Base-by-base conservation (phyloP, 1,140 invertebrate species). In the Nasonia giraulti region DNA sequence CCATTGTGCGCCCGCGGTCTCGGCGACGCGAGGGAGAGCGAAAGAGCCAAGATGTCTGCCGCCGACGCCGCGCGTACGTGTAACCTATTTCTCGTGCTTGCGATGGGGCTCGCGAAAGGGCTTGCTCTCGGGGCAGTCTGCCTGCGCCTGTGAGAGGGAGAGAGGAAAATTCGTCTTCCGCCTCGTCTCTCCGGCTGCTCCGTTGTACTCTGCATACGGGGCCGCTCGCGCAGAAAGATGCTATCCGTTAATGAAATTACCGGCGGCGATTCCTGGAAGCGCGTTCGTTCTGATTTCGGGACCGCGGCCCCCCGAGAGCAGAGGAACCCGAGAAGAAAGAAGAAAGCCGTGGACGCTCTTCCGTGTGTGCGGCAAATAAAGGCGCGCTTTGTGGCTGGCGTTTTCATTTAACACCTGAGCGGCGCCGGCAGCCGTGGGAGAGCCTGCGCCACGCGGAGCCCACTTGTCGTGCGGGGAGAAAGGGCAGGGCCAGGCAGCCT, bases 381-480 rank as follows among this genome's bases (percentile, higher is more conserved):
- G 31, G n/a, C 14, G 12, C 73, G 50, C 81, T 50, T 50, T 78
- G 31, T 73, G 20, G 40, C 23, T 0, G 20, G 73, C 73, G 86
- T 86, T 89, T 88, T 88, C 88, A 85, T 75, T 89, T 88, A 88
- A 88, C 89, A 89, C 89, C 88, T 89, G 88, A 88, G 87, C 78
- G 85, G 84, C 40, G 80, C 33, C 27, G 27, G 75, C 5, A 62
- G 68, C 23, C 23, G 47, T 23, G 37, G 50, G 80, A 73, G 55
- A 82, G 81, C 27, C 27, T 27, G 27, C 27, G 27, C 27, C 27
- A 1, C 27, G 27, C 27, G 27, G 27, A 27, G 27, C 27, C 27
- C 27, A 27, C 27, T 27, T 1, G 27, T 27, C 27, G 27, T 1
- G 27, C 27, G 27, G 23, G 62, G 50, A 50, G 68, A 50, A 14